Percentiles rank a stretch among this genome's conserved stretches.
Evolutionary conservation across 2,888 invertebrate genomes (phyloP).

Genomic region (Ferrisia virgata): DNA sequence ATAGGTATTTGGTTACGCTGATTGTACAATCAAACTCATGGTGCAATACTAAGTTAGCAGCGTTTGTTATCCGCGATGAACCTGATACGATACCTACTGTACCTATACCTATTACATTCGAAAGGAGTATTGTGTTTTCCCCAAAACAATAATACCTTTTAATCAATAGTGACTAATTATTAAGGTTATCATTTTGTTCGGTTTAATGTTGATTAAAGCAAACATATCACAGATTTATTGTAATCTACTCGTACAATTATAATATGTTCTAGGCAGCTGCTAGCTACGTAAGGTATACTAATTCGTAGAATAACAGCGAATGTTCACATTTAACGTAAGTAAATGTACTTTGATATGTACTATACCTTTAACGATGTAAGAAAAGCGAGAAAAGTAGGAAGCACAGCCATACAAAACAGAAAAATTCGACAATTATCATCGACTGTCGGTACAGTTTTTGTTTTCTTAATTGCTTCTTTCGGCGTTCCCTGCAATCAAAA

Average conservation of each 20-base stretch:
- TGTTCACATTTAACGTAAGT: neutral
- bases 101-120: too few relatives aligned
- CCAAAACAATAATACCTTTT: neutral
- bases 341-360: neutral
- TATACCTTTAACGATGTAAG: neutral
- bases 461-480: neutral
- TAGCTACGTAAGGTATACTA: too few relatives aligned
- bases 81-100: too few relatives aligned
- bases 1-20: neutral
- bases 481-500: neutral
- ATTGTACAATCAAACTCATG: neutral
- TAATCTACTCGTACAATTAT: neutral
- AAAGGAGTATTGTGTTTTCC: too few relatives aligned
- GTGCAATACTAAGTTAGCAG: too few relatives aligned
- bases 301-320: too few relatives aligned
- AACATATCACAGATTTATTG: neutral
- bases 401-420: neutral
- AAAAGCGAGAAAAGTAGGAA: neutral
- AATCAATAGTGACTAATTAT: neutral
- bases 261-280: too few relatives aligned
- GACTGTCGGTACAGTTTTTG: neutral
- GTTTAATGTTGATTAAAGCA: neutral
- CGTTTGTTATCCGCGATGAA: too few relatives aligned
- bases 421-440: neutral
- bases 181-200: constrained; percentile 2